These are phyloP conservation scores for Gallinago jamesoni DNA, from an alignment of 2,113 vertebrate genomes.

Conservation along the genomic window DNA sequence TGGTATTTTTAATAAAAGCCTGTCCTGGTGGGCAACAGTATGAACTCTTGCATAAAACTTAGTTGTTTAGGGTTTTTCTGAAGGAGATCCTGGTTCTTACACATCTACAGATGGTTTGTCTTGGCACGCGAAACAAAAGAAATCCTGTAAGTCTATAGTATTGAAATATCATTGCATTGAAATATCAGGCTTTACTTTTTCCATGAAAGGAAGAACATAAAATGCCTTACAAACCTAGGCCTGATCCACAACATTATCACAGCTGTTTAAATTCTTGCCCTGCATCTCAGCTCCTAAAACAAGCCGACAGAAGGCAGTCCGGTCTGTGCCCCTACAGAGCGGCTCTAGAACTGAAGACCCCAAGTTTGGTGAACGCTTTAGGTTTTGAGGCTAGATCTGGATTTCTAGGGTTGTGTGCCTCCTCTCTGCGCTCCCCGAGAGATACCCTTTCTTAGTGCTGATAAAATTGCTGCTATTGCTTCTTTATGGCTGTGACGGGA, in stretches of 20 bases:
- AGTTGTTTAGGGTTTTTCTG: not conserved
- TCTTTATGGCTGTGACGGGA: not conserved
- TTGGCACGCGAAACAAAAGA: not conserved
- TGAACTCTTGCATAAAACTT: not conserved
- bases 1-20: not conserved
- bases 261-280: not conserved
- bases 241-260: not conserved
- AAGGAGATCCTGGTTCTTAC: not conserved
- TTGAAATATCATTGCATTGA: not conserved
- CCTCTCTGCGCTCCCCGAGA: not conserved
- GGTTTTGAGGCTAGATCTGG: not conserved
- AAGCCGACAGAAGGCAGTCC: fast-evolving
- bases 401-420: not conserved
- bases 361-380: not conserved
- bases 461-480: not conserved
- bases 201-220: not conserved
- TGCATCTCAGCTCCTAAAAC: not conserved
- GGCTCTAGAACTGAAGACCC: not conserved
- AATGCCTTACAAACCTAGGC: not conserved
- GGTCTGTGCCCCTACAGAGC: not conserved
- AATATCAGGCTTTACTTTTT: not conserved
- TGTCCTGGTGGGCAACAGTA: not conserved
- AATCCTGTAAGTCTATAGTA: not conserved
- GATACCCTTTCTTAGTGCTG: too few species aligned
- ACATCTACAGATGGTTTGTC: not conserved